phyloP scores from a whole-genome alignment of 2,888 invertebrate species.

The Heteromyza rotundicornis region DNA sequence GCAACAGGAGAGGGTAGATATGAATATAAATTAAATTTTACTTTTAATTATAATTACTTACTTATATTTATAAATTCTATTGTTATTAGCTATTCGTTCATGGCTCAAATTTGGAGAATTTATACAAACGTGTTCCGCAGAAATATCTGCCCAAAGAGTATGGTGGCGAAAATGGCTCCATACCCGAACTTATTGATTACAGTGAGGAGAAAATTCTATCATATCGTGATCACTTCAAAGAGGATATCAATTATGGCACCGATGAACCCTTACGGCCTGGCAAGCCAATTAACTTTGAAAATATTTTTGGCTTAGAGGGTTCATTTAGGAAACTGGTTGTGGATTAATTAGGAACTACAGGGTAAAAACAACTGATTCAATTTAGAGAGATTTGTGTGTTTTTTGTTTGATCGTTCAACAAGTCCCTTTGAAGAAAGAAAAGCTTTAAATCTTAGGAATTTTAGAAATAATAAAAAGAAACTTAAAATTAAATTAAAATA shows the following conservation, averaged over 20 bases:
- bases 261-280: slow-evolving; percentile 57
- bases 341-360: too few species aligned
- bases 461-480: too few species aligned
- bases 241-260: slow-evolving; percentile 56
- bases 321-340: slow-evolving; percentile 59
- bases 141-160: slow-evolving; percentile 71
- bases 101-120: slow-evolving; percentile 66
- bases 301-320: slow-evolving; percentile 58
- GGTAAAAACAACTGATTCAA: too few species aligned
- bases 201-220: slow-evolving; percentile 56
- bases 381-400: too few species aligned
- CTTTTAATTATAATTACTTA: too few species aligned
- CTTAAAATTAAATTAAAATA: too few species aligned
- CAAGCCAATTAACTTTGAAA: slow-evolving; percentile 49
- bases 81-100: background rate
- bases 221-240: slow-evolving; percentile 54
- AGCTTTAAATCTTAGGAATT: too few species aligned
- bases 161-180: slow-evolving; percentile 69
- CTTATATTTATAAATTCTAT: too few species aligned
- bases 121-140: slow-evolving; percentile 69
- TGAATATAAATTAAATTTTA: too few species aligned
- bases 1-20: background rate
- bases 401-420: too few species aligned
- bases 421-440: too few species aligned
- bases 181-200: slow-evolving; percentile 56